phyloP scores from a whole-genome alignment of 2,113 vertebrate species.

The Catagonus wagneri region DNA sequence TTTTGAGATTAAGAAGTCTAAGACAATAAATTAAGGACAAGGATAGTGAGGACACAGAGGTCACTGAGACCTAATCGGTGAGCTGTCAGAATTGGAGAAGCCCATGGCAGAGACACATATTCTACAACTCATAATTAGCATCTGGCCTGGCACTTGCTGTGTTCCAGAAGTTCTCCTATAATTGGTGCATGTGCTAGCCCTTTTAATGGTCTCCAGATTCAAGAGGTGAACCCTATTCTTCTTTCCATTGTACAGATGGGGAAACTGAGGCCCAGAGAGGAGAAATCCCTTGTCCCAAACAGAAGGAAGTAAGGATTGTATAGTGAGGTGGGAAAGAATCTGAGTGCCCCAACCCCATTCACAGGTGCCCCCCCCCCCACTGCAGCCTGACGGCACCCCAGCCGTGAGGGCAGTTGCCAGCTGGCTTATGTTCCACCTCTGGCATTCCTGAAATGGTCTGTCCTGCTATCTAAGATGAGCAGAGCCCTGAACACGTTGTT shows the following conservation, averaged over 20 bases:
- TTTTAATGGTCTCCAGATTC: background rate
- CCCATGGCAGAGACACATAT: background rate
- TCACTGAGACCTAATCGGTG: background rate
- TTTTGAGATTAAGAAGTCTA: background rate
- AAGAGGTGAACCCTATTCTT: background rate
- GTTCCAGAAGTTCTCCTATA: background rate
- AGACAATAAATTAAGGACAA: background rate
- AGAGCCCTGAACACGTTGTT: fast-evolving
- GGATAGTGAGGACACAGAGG: background rate
- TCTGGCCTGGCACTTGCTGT: background rate
- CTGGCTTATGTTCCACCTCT: background rate
- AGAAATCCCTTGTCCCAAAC: background rate
- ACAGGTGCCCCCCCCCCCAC: background rate
- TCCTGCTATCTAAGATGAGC: background rate
- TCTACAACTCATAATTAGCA: background rate
- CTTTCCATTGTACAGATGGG: background rate
- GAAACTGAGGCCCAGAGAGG: background rate
- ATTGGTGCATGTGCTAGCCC: fast-evolving
- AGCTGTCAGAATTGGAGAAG: background rate
- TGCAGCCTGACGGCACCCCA: background rate
- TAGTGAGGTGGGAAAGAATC: background rate
- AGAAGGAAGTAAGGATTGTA: background rate
- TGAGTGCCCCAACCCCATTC: background rate
- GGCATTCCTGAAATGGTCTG: background rate
- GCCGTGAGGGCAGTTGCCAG: background rate